Conservation (phyloP, 2,888 invertebrate genomes). For the Tetragonisca angustula region DNA sequence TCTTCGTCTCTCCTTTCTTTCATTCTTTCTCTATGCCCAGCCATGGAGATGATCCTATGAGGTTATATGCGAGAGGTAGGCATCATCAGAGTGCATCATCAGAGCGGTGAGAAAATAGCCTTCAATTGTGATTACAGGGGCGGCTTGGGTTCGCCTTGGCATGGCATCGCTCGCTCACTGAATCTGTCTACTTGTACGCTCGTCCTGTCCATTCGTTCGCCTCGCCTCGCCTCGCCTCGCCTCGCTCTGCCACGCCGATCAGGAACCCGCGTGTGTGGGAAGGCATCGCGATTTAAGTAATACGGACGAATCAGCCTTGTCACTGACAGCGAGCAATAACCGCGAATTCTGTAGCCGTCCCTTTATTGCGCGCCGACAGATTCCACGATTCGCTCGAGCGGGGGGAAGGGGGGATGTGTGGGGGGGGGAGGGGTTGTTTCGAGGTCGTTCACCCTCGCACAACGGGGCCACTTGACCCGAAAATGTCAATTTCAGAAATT, state of each 20-base stretch:
- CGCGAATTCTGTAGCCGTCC: background rate
- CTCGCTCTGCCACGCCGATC: slow-evolving; percentile 21
- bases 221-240: background rate
- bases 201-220: slow-evolving; percentile 60
- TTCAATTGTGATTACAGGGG: slow-evolving; percentile 84
- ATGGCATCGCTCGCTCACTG: slow-evolving; percentile 71
- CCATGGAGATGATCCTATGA: slow-evolving; percentile 80
- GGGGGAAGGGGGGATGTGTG: too few species aligned
- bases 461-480: too few species aligned
- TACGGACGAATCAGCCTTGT: slow-evolving; percentile 50
- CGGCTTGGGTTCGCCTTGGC: slow-evolving; percentile 80
- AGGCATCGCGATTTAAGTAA: slow-evolving; percentile 70
- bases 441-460: background rate
- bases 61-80: slow-evolving; percentile 78
- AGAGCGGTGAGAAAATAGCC: slow-evolving; percentile 84
- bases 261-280: slow-evolving; percentile 59
- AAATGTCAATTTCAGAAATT: too few species aligned
- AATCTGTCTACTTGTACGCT: slow-evolving; percentile 69
- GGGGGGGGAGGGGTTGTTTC: too few species aligned
- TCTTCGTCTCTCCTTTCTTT: slow-evolving; percentile 5
- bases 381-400: background rate
- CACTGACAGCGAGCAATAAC: slow-evolving; percentile 40
- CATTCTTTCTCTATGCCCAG: slow-evolving; percentile 59
- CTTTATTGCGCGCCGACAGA: background rate
- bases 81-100: slow-evolving; percentile 84